These are phyloP conservation scores for Junonia oenone DNA, from an alignment of 2,888 invertebrate genomes.

Conservation along the genomic window DNA sequence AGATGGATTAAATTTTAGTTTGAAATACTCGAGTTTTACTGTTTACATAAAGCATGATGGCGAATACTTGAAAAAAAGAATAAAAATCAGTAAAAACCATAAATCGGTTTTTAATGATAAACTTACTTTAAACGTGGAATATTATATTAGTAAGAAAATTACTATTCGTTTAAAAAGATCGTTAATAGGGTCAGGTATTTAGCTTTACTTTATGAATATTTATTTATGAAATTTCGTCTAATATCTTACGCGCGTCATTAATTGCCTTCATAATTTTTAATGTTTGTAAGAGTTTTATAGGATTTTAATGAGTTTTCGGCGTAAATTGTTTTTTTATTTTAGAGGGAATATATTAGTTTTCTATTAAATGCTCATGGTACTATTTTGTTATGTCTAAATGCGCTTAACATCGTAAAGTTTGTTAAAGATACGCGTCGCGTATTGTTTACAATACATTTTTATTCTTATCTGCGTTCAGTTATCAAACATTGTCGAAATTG, in stretches of 20 bases:
- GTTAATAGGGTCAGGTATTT: constrained; percentile 11
- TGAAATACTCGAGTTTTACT: background rate
- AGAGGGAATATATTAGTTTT: background rate
- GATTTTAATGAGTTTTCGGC: too few species aligned
- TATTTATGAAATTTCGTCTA: constrained; percentile 11
- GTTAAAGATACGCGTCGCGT: constrained; percentile 50
- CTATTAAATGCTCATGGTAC: constrained; percentile 16
- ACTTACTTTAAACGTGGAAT: background rate
- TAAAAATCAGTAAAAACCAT: constrained; percentile 1
- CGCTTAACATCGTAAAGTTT: constrained; percentile 46
- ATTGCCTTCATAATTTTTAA: constrained; percentile 2
- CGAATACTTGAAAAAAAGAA: background rate
- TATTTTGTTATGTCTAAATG: constrained; percentile 61
- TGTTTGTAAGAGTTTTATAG: too few species aligned
- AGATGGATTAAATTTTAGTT: background rate
- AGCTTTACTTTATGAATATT: constrained; percentile 20
- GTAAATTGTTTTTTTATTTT: too few species aligned
- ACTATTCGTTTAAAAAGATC: constrained; percentile 16
- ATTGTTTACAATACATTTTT: constrained; percentile 67
- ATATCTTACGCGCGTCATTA: constrained; percentile 4
- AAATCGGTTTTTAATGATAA: constrained; percentile 1
- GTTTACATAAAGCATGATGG: background rate
- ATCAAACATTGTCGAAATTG: constrained; percentile 63
- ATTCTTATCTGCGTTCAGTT: constrained; percentile 62
- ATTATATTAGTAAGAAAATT: constrained; percentile 12